Conservation (phyloP, 2,888 invertebrate genomes). For the Drosophila putrida region DNA sequence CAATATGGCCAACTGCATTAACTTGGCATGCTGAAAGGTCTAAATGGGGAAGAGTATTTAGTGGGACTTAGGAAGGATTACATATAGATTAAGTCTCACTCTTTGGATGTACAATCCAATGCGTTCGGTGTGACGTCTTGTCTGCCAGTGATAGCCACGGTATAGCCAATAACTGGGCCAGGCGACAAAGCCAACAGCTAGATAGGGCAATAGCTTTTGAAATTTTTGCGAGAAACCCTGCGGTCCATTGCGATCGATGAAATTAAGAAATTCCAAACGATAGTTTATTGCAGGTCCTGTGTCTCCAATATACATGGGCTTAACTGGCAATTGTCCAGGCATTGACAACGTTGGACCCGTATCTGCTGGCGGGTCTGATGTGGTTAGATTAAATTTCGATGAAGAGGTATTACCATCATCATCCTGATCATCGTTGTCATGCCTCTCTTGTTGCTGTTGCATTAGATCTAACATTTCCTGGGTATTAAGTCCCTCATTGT, state of each 20-base stretch:
- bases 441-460: slow-evolving; percentile 29
- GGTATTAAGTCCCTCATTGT: slow-evolving; percentile 8
- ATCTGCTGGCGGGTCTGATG: slow-evolving; percentile 24
- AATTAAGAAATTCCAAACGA: slow-evolving; percentile 57
- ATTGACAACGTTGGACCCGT: not conserved
- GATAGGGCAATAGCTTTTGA: slow-evolving; percentile 57
- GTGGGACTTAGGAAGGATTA: not conserved
- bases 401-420: not conserved
- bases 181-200: slow-evolving; percentile 61
- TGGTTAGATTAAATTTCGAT: slow-evolving; percentile 5
- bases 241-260: slow-evolving; percentile 66
- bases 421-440: not conserved
- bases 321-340: not conserved
- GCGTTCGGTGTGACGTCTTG: slow-evolving; percentile 36
- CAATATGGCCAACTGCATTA: slow-evolving; percentile 71
- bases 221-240: slow-evolving; percentile 62
- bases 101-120: slow-evolving; percentile 66
- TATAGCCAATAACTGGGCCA: slow-evolving; percentile 78
- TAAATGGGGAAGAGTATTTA: slow-evolving; percentile 13
- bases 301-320: slow-evolving; percentile 4
- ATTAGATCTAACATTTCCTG: slow-evolving; percentile 40
- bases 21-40: slow-evolving; percentile 78
- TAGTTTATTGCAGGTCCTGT: slow-evolving; percentile 42
- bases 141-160: slow-evolving; percentile 69
- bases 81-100: slow-evolving; percentile 39